Evolutionary conservation across 2,113 vertebrate species (phyloP).

Genomic region (Aegithalos caudatus): DNA sequence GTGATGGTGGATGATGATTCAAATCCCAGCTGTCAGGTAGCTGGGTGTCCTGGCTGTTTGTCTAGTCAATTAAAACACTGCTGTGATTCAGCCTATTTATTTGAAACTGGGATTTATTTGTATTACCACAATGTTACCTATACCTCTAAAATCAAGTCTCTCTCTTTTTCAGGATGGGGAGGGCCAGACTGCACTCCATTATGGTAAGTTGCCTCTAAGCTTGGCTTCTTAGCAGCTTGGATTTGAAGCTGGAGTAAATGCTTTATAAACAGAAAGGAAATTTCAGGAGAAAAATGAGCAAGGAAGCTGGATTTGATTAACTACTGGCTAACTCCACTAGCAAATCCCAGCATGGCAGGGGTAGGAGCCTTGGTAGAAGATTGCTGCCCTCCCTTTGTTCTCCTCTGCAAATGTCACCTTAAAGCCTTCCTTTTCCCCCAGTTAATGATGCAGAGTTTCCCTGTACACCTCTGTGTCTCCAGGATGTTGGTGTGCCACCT

Average conservation of each 20-base stretch:
- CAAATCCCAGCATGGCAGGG: background rate
- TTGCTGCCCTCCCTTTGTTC: background rate
- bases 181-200: constrained; percentile 96
- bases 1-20: background rate
- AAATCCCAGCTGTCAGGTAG: background rate
- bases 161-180: constrained; percentile 88
- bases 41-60: background rate
- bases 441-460: background rate
- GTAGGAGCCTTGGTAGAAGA: background rate
- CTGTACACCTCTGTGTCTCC: background rate
- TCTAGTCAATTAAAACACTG: background rate
- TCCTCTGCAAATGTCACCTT: background rate
- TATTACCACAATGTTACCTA: background rate
- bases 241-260: background rate
- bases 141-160: constrained; percentile 47
- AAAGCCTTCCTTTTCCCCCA: background rate
- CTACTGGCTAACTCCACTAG: background rate
- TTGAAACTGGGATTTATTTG: background rate
- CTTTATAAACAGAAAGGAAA: background rate
- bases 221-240: background rate
- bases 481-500: background rate
- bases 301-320: background rate
- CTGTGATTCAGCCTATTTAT: background rate
- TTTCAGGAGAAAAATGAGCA: background rate
- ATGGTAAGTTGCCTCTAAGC: constrained; percentile 83